Evolutionary conservation across 2,888 invertebrate genomes (phyloP).

Genomic region (Galerucella calmariensis): DNA sequence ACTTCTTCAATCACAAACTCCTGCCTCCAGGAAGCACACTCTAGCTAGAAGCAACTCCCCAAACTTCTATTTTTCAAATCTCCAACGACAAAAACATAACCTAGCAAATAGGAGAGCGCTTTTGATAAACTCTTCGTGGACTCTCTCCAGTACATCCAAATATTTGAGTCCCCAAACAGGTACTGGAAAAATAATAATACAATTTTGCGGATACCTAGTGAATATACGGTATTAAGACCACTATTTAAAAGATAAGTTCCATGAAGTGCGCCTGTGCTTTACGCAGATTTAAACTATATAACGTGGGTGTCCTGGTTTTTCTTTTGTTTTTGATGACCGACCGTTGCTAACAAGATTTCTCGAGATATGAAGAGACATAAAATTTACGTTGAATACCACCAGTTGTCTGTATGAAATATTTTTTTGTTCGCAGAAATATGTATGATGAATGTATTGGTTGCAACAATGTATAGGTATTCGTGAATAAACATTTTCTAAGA

Average conservation of each 20-base stretch:
- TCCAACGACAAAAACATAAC: no score
- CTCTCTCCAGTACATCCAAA: no score
- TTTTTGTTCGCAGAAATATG: constrained; percentile 23
- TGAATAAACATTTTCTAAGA: background rate
- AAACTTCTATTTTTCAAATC: no score
- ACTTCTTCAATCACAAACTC: no score
- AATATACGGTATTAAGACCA: background rate
- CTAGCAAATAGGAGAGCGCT: no score
- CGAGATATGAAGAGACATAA: constrained; percentile 39
- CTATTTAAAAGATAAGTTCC: background rate
- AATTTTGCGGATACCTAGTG: no score
- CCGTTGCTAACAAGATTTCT: constrained; percentile 45
- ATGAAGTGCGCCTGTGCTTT: constrained; percentile 30
- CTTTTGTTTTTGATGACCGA: constrained; percentile 47
- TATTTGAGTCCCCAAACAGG: no score
- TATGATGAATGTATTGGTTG: constrained; percentile 18
- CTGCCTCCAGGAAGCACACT: no score
- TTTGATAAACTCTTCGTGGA: no score
- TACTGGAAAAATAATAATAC: no score
- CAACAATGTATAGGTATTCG: background rate
- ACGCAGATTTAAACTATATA: constrained; percentile 48
- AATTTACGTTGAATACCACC: constrained; percentile 32
- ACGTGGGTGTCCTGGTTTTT: constrained; percentile 54
- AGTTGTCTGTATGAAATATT: constrained; percentile 15
- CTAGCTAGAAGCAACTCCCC: no score